Percentiles rank a stretch among this genome's conserved stretches.
Conservation (phyloP, 1,140 invertebrate species). For the Drosophila pseudoananassae region DNA sequence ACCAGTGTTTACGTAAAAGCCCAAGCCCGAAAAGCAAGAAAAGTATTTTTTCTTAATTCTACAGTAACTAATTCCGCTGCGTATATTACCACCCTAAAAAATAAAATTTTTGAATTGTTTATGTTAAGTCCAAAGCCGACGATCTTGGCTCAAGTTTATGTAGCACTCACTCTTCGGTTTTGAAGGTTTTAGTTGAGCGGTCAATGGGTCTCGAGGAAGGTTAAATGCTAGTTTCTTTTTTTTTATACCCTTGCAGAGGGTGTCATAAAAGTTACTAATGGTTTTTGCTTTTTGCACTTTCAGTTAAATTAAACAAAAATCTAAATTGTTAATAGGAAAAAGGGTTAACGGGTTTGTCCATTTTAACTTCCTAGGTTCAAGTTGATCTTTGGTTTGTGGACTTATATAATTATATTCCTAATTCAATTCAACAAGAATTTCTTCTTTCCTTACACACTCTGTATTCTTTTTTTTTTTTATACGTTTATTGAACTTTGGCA, state of each 20-base stretch:
- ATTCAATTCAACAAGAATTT: neutral
- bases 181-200: conserved; percentile 66
- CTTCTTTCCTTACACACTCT: neutral
- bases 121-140: neutral
- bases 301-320: too few relatives aligned
- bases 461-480: neutral
- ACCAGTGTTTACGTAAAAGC: conserved; percentile 66
- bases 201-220: conserved; percentile 58
- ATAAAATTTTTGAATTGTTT: neutral
- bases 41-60: conserved; percentile 7
- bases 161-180: conserved; percentile 24
- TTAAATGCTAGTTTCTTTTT: conserved; percentile 31
- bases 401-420: neutral
- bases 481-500: conserved; percentile 28
- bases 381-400: neutral
- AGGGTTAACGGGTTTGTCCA: too few relatives aligned
- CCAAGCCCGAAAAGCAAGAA: conserved; percentile 10
- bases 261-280: conserved; percentile 1
- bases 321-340: too few relatives aligned
- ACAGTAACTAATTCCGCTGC: conserved; percentile 6
- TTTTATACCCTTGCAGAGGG: conserved; percentile 3
- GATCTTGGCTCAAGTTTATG: conserved; percentile 25
- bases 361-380: too few relatives aligned
- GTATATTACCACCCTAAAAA: neutral
- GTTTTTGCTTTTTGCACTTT: neutral